A percentile compares a stretch with the other conserved stretches of the same genome.
phyloP scores from a whole-genome alignment of 2,113 vertebrate species.

The Agapornis roseicollis region DNA sequence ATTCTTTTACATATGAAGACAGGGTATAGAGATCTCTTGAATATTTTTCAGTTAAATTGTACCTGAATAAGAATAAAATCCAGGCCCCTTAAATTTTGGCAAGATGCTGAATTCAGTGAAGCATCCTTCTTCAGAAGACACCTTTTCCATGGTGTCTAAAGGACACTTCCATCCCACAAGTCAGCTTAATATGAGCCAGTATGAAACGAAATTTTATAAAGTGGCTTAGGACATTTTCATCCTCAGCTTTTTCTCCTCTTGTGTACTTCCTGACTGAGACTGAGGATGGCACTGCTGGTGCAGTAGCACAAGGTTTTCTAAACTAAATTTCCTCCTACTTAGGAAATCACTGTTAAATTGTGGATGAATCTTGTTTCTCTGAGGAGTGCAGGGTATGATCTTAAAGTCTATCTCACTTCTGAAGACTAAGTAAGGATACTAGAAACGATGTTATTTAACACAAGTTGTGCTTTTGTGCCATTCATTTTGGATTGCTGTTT shows the following conservation, averaged over 20 bases:
- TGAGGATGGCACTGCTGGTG: background rate
- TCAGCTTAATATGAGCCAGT: background rate
- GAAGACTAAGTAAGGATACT: background rate
- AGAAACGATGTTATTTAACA: background rate
- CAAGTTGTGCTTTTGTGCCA: background rate
- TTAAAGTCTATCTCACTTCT: background rate
- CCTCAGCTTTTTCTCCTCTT: background rate
- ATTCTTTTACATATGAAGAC: accelerated
- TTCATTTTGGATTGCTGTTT: conserved; percentile 28
- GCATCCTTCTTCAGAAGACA: background rate
- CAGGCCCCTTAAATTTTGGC: background rate
- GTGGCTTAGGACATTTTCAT: background rate
- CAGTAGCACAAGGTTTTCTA: background rate
- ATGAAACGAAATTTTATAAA: background rate
- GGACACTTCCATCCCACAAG: background rate
- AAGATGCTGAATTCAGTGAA: background rate
- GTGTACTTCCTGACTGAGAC: background rate
- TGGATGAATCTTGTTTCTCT: background rate
- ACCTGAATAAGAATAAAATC: background rate
- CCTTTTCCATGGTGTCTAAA: background rate
- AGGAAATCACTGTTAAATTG: background rate
- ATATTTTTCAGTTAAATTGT: background rate
- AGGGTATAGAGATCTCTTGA: background rate
- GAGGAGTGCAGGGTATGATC: background rate
- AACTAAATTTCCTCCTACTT: background rate